phyloP scores from a whole-genome alignment of 1,140 invertebrate genomes.

The Lineus longissimus region DNA sequence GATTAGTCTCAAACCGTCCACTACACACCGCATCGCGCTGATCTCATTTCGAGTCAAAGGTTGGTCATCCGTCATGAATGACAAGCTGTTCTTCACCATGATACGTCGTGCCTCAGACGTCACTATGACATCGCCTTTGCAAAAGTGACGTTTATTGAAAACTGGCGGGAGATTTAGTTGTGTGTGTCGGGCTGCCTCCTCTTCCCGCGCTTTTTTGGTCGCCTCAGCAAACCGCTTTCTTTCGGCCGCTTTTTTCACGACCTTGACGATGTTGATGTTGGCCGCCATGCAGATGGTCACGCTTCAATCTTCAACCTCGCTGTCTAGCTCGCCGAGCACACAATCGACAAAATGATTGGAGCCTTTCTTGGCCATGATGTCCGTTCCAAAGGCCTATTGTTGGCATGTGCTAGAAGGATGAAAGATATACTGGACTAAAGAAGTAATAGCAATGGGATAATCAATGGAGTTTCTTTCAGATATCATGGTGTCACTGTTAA shows the following conservation, averaged over 20 bases:
- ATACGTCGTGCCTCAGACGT: slow-evolving; percentile 29
- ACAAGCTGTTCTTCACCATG: slow-evolving; percentile 27
- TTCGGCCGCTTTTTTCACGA: slow-evolving; percentile 27
- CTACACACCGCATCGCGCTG: slow-evolving; percentile 30
- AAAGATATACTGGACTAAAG: no score
- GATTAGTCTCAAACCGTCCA: slow-evolving; percentile 36
- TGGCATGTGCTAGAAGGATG: no score
- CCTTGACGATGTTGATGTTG: slow-evolving; percentile 25
- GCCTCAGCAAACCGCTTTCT: slow-evolving; percentile 29
- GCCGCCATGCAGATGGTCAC: no score
- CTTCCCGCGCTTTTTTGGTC: slow-evolving; percentile 19
- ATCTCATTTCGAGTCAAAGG: slow-evolving; percentile 30
- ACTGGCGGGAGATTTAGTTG: slow-evolving; percentile 31
- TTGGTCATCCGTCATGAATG: slow-evolving; percentile 13
- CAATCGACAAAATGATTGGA: no score
- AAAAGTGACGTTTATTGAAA: slow-evolving; percentile 41
- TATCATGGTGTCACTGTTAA: no score
- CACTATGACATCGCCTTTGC: slow-evolving; percentile 32
- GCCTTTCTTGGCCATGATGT: no score
- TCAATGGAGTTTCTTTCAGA: no score
- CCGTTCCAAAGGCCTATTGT: no score
- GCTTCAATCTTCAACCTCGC: no score
- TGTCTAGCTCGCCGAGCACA: no score
- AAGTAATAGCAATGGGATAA: no score
- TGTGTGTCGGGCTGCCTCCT: slow-evolving; percentile 17